Evolutionary conservation across 2,113 vertebrate species (phyloP).

Genomic region (Trematomus loennbergii): DNA sequence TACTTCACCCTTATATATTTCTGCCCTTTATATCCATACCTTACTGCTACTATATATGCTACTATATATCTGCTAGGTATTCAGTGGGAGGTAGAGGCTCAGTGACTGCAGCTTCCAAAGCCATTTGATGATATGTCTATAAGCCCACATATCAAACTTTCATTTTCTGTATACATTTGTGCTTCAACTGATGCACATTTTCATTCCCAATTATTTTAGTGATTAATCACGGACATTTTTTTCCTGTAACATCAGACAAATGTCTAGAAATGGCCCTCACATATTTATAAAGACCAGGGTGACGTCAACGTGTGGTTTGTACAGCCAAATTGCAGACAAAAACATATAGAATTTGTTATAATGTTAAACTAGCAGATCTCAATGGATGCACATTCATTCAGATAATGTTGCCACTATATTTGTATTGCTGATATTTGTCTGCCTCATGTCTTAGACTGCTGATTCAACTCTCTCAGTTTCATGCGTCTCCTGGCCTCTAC

Average conservation of each 20-base stretch:
- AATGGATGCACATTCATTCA: neutral
- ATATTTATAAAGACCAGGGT: too few relatives aligned
- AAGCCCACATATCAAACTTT: neutral
- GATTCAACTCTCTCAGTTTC: constrained; percentile 6
- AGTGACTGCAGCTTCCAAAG: constrained; percentile 3
- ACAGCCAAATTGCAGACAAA: too few relatives aligned
- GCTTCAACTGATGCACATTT: too few relatives aligned
- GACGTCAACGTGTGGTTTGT: too few relatives aligned
- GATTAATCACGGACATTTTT: too few relatives aligned
- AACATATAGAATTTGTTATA: too few relatives aligned
- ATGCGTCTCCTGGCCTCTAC: constrained; percentile 8
- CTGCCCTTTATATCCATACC: constrained; percentile 2
- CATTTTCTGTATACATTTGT: too few relatives aligned
- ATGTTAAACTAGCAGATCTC: too few relatives aligned
- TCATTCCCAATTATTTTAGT: too few relatives aligned
- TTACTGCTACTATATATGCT: neutral
- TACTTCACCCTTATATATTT: constrained; percentile 8
- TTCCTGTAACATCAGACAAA: too few relatives aligned
- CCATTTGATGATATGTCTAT: neutral
- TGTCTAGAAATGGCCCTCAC: too few relatives aligned
- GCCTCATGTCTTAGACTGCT: neutral
- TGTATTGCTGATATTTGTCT: too few relatives aligned
- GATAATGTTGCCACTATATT: neutral
- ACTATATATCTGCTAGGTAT: neutral
- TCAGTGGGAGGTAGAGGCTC: neutral